phyloP scores from a whole-genome alignment of 92 coral and sea anemone species.

The Umimayanthus chanpuru region DNA sequence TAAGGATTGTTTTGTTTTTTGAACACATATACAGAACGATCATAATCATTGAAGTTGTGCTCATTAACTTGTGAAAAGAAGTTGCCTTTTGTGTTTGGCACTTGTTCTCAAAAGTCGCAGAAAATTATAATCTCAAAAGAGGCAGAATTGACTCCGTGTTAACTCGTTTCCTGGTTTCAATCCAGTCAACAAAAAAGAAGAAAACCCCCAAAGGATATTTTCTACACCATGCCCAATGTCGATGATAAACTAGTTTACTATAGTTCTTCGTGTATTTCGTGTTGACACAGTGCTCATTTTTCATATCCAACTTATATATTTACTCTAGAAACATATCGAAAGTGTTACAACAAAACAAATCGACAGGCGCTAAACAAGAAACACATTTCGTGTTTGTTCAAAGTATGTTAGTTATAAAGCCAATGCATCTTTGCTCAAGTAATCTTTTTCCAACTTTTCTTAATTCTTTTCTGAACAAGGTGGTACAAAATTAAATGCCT shows the following conservation, averaged over 20 bases:
- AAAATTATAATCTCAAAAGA: constrained; percentile 23
- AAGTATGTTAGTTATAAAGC: background rate
- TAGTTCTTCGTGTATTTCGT: background rate
- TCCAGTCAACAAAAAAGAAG: background rate
- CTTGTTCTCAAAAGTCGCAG: background rate
- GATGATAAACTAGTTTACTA: background rate
- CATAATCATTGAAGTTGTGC: background rate
- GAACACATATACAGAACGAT: background rate
- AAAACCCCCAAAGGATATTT: background rate
- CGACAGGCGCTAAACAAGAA: background rate
- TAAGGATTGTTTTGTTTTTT: background rate
- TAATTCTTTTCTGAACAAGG: background rate
- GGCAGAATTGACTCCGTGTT: background rate
- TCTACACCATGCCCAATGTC: background rate
- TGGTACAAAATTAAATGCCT: background rate
- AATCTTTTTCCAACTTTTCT: background rate
- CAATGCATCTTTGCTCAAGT: background rate
- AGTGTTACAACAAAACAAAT: background rate
- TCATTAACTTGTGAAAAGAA: constrained; percentile 16
- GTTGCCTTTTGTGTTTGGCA: background rate
- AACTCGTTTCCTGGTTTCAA: background rate
- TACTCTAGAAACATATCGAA: constrained; percentile 4
- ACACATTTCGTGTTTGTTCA: background rate
- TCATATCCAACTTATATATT: background rate
- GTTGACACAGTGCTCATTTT: background rate